Evolutionary conservation across 2,797 vertebrate species (phyloP).

Genomic region (Onychomys torridus): DNA sequence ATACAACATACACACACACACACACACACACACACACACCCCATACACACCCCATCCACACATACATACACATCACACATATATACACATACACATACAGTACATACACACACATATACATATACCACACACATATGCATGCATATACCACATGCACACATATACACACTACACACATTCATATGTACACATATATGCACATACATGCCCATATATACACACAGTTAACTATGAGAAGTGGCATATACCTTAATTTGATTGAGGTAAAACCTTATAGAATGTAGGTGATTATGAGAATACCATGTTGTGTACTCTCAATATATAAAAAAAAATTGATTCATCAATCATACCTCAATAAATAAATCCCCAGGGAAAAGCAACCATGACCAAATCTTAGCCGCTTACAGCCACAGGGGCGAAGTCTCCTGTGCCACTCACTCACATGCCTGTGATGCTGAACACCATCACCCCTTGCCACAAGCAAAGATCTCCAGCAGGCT

Average conservation of each 20-base stretch:
- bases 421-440: not conserved
- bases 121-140: not conserved
- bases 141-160: no score
- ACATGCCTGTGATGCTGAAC: not conserved
- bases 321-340: not conserved
- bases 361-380: not conserved
- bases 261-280: not conserved
- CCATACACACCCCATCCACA: not conserved
- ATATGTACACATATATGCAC: not conserved
- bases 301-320: not conserved
- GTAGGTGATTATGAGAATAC: not conserved
- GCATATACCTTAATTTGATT: not conserved
- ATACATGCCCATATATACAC: not conserved
- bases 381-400: not conserved
- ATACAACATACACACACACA: not conserved
- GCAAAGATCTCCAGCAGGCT: not conserved
- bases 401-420: not conserved
- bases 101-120: not conserved
- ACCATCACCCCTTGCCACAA: not conserved
- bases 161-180: not conserved
- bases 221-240: not conserved
- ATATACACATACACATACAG: not conserved
- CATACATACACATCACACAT: not conserved
- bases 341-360: not conserved
- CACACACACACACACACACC: not conserved